phyloP scores from a whole-genome alignment of 2,888 invertebrate genomes.

The Cephus spinipes region DNA sequence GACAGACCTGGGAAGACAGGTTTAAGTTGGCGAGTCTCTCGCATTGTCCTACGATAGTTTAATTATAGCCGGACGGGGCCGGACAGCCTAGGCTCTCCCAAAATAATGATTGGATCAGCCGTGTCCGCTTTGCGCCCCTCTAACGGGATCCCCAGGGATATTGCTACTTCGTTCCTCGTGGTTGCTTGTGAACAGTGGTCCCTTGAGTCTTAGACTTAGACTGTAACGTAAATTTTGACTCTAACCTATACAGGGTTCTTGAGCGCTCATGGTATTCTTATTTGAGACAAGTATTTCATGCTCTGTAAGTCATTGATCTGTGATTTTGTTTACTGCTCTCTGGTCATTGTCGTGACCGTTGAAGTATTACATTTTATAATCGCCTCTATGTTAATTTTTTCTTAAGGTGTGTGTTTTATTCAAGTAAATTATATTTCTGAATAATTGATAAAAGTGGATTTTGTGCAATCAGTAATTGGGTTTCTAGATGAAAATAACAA shows the following conservation, averaged over 20 bases:
- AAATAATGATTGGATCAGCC: conserved; percentile 64
- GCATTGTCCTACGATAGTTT: conserved; percentile 52
- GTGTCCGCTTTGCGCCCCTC: conserved; percentile 34
- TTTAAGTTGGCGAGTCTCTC: conserved; percentile 38
- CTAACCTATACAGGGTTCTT: not conserved
- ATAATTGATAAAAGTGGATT: not conserved
- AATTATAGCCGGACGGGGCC: conserved; percentile 58
- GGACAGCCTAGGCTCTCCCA: conserved; percentile 56
- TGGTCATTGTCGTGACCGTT: not conserved
- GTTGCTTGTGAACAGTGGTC: conserved; percentile 7
- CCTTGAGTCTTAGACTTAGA: not conserved
- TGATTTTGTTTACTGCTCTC: not conserved
- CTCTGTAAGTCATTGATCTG: not conserved
- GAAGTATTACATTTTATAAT: not conserved
- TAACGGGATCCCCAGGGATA: conserved; percentile 16
- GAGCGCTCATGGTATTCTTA: not conserved
- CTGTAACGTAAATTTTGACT: not conserved
- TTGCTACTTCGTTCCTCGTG: not conserved
- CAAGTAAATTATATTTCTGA: not conserved
- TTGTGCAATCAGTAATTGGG: not conserved
- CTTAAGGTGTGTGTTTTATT: not conserved
- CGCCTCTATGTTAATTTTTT: not conserved
- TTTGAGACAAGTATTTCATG: too few species aligned
- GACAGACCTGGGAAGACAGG: conserved; percentile 12
- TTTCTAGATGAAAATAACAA: conserved; percentile 41